phyloP scores from a whole-genome alignment of 2,113 vertebrate genomes.

The Nesospiza acunhae region DNA sequence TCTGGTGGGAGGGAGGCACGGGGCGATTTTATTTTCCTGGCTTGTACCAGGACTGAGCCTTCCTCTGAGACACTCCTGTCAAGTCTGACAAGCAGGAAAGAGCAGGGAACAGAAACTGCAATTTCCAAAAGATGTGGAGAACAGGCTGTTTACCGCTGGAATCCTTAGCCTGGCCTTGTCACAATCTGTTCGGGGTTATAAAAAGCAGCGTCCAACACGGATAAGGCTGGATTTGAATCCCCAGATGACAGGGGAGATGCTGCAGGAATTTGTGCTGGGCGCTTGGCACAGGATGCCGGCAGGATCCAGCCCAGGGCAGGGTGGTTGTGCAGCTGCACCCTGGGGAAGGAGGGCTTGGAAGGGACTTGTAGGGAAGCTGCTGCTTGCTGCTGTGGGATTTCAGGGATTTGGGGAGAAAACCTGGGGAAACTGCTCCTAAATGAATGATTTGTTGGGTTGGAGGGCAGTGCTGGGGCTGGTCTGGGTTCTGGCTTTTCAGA shows the following conservation, averaged over 20 bases:
- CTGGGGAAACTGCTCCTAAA: accelerated
- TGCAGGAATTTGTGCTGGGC: neutral
- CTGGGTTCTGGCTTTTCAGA: neutral
- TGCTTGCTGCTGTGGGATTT: neutral
- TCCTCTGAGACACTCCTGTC: neutral
- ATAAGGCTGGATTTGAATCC: neutral
- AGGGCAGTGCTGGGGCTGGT: neutral
- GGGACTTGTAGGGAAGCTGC: accelerated
- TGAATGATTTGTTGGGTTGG: accelerated
- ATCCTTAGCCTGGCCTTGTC: neutral
- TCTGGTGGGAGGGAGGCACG: accelerated
- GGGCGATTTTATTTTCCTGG: neutral
- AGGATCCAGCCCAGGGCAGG: neutral
- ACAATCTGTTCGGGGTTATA: neutral
- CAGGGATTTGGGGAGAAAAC: neutral
- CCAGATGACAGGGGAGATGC: neutral
- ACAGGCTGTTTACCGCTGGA: neutral
- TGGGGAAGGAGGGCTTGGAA: neutral
- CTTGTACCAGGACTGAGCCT: neutral
- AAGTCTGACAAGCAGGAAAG: neutral
- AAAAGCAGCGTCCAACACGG: neutral
- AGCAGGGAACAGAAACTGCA: accelerated
- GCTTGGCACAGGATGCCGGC: neutral
- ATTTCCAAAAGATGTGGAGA: neutral
- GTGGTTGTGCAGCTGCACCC: accelerated